phyloP scores from a whole-genome alignment of 1,140 invertebrate genomes.

The Campodea augens region DNA sequence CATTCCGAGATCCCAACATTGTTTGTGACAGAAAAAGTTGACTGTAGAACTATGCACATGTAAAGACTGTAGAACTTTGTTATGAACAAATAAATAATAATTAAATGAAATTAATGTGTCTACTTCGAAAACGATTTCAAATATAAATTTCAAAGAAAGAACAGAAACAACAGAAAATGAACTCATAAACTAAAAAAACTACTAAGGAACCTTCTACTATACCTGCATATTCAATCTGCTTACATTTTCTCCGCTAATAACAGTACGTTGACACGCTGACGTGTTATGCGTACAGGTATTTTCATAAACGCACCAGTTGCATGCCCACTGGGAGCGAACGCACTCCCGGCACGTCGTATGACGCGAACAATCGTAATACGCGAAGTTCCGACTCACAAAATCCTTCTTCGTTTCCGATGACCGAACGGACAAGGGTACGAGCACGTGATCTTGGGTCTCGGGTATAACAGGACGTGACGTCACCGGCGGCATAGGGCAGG shows the following conservation, averaged over 20 bases:
- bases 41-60: too few species aligned
- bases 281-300: constrained; percentile 82
- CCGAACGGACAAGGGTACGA: constrained; percentile 78
- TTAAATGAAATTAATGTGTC: too few species aligned
- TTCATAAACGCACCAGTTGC: constrained; percentile 91
- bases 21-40: too few species aligned
- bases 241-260: constrained; percentile 65
- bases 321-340: constrained; percentile 73
- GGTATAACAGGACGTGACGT: constrained; percentile 56
- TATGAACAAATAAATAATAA: too few species aligned
- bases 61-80: too few species aligned
- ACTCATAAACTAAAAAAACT: too few species aligned
- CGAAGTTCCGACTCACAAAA: constrained; percentile 82
- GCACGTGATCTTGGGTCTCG: constrained; percentile 62
- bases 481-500: constrained; percentile 65
- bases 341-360: constrained; percentile 72
- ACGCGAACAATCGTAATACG: constrained; percentile 80
- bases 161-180: too few species aligned
- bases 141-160: too few species aligned
- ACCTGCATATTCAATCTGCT: constrained; percentile 22
- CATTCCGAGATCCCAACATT: too few species aligned
- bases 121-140: too few species aligned
- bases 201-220: too few species aligned
- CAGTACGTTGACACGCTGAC: constrained; percentile 52
- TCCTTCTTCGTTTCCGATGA: constrained; percentile 88